A percentile compares a stretch with the other conserved stretches of the same genome.
Conservation (phyloP, 2,888 invertebrate species). For the Caenorhabditis sp. region DNA sequence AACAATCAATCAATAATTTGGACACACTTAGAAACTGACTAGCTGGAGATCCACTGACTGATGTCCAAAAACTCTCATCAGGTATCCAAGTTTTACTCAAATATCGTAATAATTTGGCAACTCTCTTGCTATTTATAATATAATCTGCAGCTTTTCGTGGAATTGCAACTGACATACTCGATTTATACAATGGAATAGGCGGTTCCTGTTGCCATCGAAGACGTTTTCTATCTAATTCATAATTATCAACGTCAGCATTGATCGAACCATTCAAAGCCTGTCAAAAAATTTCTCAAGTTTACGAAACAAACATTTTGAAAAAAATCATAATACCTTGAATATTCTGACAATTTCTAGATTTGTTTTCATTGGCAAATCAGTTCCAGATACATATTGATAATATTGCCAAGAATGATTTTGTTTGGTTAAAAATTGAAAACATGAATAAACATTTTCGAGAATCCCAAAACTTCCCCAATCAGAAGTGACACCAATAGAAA, state of each 20-base stretch:
- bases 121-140: constrained; percentile 17
- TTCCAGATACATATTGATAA: constrained; percentile 46
- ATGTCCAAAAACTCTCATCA: constrained; percentile 47
- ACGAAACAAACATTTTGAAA: neutral
- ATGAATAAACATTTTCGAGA: constrained; percentile 34
- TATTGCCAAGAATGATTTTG: constrained; percentile 26
- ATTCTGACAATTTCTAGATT: constrained; percentile 37
- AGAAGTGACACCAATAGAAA: constrained; percentile 30
- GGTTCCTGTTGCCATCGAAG: constrained; percentile 2
- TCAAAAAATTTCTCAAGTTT: too few species aligned
- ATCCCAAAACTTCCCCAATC: constrained; percentile 42
- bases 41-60: constrained; percentile 23
- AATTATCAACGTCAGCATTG: constrained; percentile 25
- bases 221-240: constrained; percentile 10
- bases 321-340: neutral
- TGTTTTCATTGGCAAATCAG: constrained; percentile 39
- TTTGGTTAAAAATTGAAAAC: constrained; percentile 25
- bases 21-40: neutral
- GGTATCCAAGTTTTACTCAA: constrained; percentile 35
- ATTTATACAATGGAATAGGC: constrained; percentile 39
- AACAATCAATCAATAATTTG: neutral
- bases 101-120: constrained; percentile 15
- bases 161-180: constrained; percentile 38
- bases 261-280: constrained; percentile 28
- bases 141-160: constrained; percentile 37